Conservation (phyloP, 2,797 vertebrate genomes). For the Tokudaia tokunoshimensis region DNA sequence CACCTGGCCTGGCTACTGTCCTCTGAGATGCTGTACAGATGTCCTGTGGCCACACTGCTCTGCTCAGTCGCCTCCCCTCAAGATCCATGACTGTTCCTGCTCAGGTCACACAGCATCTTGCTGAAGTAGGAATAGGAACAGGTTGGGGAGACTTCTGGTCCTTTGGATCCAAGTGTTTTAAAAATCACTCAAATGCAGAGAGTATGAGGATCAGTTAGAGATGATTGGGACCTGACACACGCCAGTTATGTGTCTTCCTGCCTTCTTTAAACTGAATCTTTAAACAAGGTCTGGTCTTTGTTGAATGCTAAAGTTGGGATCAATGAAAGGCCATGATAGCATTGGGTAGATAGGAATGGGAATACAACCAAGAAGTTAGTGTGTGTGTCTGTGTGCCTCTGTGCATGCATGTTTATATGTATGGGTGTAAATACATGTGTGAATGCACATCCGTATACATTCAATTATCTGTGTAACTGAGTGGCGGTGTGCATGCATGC, state of each 20-base stretch:
- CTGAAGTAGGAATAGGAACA: neutral
- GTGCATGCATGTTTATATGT: neutral
- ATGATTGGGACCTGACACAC: neutral
- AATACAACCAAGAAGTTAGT: neutral
- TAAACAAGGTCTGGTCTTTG: neutral
- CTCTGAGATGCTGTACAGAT: neutral
- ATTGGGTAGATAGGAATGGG: neutral
- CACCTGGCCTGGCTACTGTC: neutral
- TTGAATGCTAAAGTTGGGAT: neutral
- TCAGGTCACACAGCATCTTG: neutral
- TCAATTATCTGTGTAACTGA: neutral
- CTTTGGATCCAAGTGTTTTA: neutral
- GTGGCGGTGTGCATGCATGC: neutral
- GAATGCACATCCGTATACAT: neutral
- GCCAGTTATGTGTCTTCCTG: neutral
- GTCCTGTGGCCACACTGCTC: neutral
- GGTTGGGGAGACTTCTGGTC: neutral
- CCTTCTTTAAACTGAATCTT: neutral
- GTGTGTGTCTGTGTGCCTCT: neutral
- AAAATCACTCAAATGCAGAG: neutral
- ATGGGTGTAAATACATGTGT: neutral
- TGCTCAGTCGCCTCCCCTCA: neutral
- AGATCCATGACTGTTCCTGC: no score
- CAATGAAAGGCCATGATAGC: neutral
- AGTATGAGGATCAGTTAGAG: neutral